Percentiles rank a stretch among this genome's conserved stretches.
Conservation (phyloP, 1,140 invertebrate genomes). For the Bemisia tabaci region DNA sequence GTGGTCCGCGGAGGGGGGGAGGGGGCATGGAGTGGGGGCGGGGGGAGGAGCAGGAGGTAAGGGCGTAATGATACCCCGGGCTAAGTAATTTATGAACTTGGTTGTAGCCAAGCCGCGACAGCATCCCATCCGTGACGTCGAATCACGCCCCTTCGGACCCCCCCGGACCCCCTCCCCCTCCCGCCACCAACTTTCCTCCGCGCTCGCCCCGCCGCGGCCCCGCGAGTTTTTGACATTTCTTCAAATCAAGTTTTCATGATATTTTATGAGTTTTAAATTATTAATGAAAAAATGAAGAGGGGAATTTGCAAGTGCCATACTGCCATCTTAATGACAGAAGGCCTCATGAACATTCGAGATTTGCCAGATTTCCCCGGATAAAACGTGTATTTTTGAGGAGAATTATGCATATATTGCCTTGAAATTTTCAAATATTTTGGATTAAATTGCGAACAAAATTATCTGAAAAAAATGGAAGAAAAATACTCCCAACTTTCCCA, state of each 20-base stretch:
- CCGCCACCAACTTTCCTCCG: background rate
- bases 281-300: background rate
- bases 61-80: background rate
- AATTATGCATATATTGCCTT: no score
- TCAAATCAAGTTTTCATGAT: background rate
- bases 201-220: no score
- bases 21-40: background rate
- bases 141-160: background rate
- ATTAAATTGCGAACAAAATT: no score
- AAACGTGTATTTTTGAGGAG: no score
- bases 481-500: no score
- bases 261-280: background rate
- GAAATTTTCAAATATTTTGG: no score
- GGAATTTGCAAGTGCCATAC: no score
- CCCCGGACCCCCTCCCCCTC: background rate
- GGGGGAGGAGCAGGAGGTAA: background rate
- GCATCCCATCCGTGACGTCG: background rate
- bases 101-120: background rate
- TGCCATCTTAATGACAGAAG: no score
- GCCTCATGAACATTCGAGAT: no score
- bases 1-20: background rate
- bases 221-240: background rate
- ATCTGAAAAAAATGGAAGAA: no score
- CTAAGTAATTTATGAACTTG: background rate
- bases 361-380: no score